Percentiles rank a stretch among this genome's conserved stretches.
Evolutionary conservation across 1,140 invertebrate genomes (phyloP).

Genomic region (Notospermus geniculatus): DNA sequence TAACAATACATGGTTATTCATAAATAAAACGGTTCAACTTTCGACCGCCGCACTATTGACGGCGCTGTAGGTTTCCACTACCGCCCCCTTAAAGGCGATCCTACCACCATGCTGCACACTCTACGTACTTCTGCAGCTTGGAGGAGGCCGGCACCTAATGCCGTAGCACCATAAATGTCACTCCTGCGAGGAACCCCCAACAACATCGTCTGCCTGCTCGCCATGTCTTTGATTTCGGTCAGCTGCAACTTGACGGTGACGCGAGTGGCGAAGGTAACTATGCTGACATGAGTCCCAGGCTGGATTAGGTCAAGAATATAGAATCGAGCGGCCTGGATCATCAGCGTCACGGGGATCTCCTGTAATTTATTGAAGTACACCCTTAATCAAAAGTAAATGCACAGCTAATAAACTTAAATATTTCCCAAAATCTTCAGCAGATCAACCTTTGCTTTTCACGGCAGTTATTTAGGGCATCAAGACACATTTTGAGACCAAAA

Average conservation of each 20-base stretch:
- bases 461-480: no score
- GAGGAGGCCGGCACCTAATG: slow-evolving; percentile 27
- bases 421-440: no score
- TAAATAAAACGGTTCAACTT: no score
- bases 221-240: slow-evolving; percentile 16
- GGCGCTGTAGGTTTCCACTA: no score
- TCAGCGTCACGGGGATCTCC: slow-evolving; percentile 23
- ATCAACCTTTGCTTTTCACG: no score
- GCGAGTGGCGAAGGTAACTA: slow-evolving; percentile 28
- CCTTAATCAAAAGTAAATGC: no score
- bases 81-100: no score
- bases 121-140: slow-evolving; percentile 25
- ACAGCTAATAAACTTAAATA: no score
- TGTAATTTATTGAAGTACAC: not conserved
- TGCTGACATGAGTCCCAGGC: slow-evolving; percentile 24
- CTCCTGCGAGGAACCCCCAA: slow-evolving; percentile 14
- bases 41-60: no score
- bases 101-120: not conserved
- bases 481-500: no score
- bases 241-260: slow-evolving; percentile 21
- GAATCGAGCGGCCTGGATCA: slow-evolving; percentile 29
- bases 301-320: slow-evolving; percentile 27
- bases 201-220: slow-evolving; percentile 22
- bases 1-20: no score
- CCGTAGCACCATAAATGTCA: slow-evolving; percentile 25